These are phyloP conservation scores for Zygaena filipendulae DNA, from an alignment of 2,888 invertebrate species.

Conservation along the genomic window DNA sequence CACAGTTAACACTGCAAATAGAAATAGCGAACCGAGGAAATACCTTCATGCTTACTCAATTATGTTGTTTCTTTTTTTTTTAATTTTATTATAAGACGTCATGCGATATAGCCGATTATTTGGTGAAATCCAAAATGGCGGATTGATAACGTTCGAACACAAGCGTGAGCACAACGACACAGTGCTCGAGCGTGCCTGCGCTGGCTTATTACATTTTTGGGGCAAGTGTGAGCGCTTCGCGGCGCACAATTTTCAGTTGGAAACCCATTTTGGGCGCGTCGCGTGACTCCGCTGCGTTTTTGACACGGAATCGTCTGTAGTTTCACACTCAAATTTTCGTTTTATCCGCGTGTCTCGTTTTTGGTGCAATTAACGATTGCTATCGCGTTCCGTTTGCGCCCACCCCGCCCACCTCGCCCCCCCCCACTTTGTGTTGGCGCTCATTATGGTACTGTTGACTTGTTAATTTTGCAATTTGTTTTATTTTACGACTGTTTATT, in stretches of 20 bases:
- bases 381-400: conserved; percentile 27
- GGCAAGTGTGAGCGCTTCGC: no score
- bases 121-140: conserved; percentile 34
- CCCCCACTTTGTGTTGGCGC: no score
- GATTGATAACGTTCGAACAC: conserved; percentile 33
- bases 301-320: conserved; percentile 50
- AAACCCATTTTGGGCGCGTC: conserved; percentile 21
- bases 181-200: no score
- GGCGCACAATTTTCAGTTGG: no score
- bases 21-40: no score
- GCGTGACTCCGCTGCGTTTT: conserved; percentile 42
- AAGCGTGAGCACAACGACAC: no score
- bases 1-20: conserved; percentile 6
- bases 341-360: conserved; percentile 41
- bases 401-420: no score
- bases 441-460: no score
- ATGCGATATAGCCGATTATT: conserved; percentile 46
- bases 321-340: conserved; percentile 59
- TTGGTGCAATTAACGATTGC: conserved; percentile 55
- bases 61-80: conserved; percentile 18
- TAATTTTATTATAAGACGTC: conserved; percentile 49
- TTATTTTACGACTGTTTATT: no score
- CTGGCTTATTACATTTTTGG: no score
- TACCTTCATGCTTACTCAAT: no score
- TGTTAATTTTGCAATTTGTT: no score